Evolutionary conservation across 1,140 invertebrate species (phyloP), one percentile per base, ranked within the genome.

Genomic region (Heterodera schachtii): DNA sequence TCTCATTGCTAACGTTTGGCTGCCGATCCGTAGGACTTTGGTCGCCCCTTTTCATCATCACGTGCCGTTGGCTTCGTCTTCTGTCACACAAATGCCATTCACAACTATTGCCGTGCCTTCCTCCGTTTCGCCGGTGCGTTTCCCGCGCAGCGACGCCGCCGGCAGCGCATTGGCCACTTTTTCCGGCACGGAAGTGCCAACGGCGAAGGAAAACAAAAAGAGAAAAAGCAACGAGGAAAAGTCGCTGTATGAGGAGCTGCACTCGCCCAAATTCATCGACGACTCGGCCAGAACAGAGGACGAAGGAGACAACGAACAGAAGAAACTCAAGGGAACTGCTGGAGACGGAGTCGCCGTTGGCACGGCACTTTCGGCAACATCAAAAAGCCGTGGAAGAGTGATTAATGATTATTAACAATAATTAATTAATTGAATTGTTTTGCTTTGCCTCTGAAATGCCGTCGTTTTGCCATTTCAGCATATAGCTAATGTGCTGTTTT

Each of bases 181-280:
- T 11, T 81, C 71, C 47, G 43, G 84, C 6, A 8, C 49, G 11
- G 6, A 8, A 52, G 6, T 52, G 49, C 6, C 49, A 52, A 6
- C 49, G 11, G 49, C 49, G 11, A 52, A 52, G 49, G 11, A 52
- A 6, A 52, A 52, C 49, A 52, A 49, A 11, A 19, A 19, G 13
- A 46, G n/a, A 13, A 46, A 76, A 13, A 67, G 19, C 41, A 11
- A 76, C 77, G 81, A 13, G 78, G 31, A 66, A 9, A 71, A 84
- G 19, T 85, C 84, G 19, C 44, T 85, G 4, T 85, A 85, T 77
- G 84, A 85, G 21, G 87, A 85, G 57, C 64, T 82, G 46, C 21
- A 76, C 75, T 66, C 67, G 69, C 69, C 69, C 69, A 71, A 71
- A 71, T 46, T 43, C 31, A 71, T 46, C 41, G 46, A 46, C 80